Conservation (phyloP, 2,113 vertebrate species). For the Columbina picui region DNA sequence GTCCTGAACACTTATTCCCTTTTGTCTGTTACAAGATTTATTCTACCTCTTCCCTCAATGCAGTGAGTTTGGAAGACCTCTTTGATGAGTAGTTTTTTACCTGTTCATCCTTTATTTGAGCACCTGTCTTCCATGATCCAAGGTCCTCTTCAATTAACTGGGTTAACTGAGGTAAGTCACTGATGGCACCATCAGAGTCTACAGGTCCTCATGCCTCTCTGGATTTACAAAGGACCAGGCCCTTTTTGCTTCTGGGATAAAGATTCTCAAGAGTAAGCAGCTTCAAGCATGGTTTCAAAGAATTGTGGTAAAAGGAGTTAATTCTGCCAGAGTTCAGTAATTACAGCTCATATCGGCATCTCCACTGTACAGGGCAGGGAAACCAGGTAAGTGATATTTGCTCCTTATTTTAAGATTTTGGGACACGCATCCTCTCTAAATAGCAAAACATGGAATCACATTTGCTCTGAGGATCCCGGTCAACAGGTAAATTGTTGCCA, state of each 20-base stretch:
- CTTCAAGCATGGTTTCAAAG: background rate
- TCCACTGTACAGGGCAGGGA: background rate
- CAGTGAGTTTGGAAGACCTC: background rate
- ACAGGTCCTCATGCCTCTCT: background rate
- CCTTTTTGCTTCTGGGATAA: background rate
- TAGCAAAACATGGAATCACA: background rate
- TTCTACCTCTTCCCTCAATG: background rate
- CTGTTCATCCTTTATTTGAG: background rate
- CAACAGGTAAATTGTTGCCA: background rate
- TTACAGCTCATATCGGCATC: background rate
- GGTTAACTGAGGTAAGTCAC: fast-evolving
- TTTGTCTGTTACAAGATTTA: background rate
- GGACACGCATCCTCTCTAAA: background rate
- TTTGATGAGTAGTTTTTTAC: background rate
- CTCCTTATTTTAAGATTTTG: background rate
- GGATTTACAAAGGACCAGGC: fast-evolving
- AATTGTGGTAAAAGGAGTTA: background rate
- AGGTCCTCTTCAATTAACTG: background rate
- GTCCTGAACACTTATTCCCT: background rate
- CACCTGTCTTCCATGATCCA: fast-evolving
- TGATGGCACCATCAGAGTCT: background rate
- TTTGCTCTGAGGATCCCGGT: background rate
- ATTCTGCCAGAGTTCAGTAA: background rate
- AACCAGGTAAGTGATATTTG: background rate
- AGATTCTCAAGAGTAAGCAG: background rate